Evolutionary conservation across 2,113 vertebrate species (phyloP), one percentile per base, ranked within the genome.

Genomic region (Butorides virescens): DNA sequence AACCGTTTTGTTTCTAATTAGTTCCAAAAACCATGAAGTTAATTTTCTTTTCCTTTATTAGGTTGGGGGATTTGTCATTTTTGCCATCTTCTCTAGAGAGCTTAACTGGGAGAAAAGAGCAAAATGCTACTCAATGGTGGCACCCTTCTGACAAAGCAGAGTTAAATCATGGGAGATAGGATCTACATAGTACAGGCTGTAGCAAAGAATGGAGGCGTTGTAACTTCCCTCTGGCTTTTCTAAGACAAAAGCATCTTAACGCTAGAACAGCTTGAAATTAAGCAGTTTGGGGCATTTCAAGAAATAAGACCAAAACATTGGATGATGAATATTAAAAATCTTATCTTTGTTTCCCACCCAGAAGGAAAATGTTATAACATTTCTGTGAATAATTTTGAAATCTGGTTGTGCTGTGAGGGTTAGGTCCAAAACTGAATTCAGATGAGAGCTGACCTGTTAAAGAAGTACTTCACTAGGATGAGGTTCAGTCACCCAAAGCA

Each of bases 301-400:
- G 66, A 92, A 92, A 92, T 61, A 63, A 72, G 72, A 65, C 58
- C 7, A 8, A 76, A 96, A 55, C 50, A 47, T 5, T 56, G 62
- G 66, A 66, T 94, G 52, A 81, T 85, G 30, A 89, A 82, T 93
- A 72, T 68, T 71, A 85, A 92, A 67, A 75, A 39, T 76, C 37
- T 88, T 88, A 62, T 77, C 37, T 84, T 15, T 65, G 19, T 80
- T 92, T 88, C 61, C 36, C 36, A 52, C 70, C 21, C 77, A 79
- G 78, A 76, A 93, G 90, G 62, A 93, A 88, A 91, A 89, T 2
- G 4, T 86, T 80, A 37, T 29, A 73, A 84, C 85, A 74, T 89
- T 84, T 89, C 36, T 85, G 42, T 82, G 65, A 92, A 75, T 87
- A 94, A 89, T 94, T 91, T 89, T 92, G 71, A 93, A 84, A 85